Evolutionary conservation across 2,797 vertebrate species (phyloP).

Genomic region (Melanotaenia nigrans): DNA sequence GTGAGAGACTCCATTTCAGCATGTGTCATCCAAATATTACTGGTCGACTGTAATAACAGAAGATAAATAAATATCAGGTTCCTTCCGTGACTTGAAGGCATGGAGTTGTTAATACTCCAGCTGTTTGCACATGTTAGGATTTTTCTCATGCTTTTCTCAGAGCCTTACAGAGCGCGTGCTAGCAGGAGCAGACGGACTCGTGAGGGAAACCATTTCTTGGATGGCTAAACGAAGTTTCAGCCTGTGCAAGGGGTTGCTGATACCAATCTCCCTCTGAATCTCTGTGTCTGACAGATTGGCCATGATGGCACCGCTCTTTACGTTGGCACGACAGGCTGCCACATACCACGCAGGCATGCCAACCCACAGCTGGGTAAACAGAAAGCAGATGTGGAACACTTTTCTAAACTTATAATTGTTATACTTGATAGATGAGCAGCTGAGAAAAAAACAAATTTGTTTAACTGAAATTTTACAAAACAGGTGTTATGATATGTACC

Average conservation of each 20-base stretch:
- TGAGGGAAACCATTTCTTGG: slow-evolving; percentile 95
- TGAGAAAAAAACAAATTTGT: neutral
- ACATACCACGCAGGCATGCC: slow-evolving; percentile 97
- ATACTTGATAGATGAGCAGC: slow-evolving; percentile 13
- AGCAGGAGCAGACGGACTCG: slow-evolving; percentile 90
- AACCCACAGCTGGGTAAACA: slow-evolving; percentile 88
- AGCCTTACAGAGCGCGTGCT: slow-evolving; percentile 86
- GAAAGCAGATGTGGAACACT: slow-evolving; percentile 10
- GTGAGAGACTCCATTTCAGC: slow-evolving; percentile 95
- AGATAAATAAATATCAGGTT: slow-evolving; percentile 36
- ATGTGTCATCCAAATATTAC: slow-evolving; percentile 97
- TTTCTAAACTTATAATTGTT: slow-evolving; percentile 3
- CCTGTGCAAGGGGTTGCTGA: slow-evolving; percentile 92
- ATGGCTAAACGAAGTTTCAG: slow-evolving; percentile 93
- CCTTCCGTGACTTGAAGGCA: neutral
- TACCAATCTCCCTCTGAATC: slow-evolving; percentile 94
- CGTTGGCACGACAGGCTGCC: slow-evolving; percentile 93
- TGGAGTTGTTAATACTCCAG: neutral
- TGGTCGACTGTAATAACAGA: slow-evolving; percentile 86
- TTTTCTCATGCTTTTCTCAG: neutral
- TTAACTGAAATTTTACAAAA: neutral
- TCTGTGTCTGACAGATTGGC: slow-evolving; percentile 93
- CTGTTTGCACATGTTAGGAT: neutral
- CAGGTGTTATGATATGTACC: slow-evolving; percentile 69
- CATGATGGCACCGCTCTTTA: slow-evolving; percentile 95